Base-by-base conservation (phyloP, 2,113 vertebrate genomes). In the Scatophagus argus region DNA sequence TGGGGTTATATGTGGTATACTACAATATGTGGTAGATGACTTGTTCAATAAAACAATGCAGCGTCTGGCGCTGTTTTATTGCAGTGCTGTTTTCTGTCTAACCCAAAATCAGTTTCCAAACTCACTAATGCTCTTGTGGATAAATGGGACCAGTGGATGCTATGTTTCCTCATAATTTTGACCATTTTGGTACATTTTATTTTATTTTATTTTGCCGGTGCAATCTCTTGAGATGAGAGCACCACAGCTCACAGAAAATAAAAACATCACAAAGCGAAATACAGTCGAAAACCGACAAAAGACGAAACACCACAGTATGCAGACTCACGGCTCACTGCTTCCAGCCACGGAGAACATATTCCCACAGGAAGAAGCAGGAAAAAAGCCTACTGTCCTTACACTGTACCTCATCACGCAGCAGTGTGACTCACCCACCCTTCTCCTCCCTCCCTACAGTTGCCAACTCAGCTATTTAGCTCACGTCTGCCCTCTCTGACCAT, bases 401-500 rank as follows among this genome's bases (percentile, higher is more conserved):
- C 66, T 89, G 85, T 87, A 89, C 85, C 87, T 84, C 89, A 84
- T 88, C 83, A 79, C 77, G 77, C 77, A 88, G 84, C 84, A 82
- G 83, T 12, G 81, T 90, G 90, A 90, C 86, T 92, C 91, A 90
- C 84, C 77, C 86, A 69, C 74, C 87, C 88, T 70, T 58, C 70
- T 71, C 81, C 23, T 59, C 74, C 84, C 75, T 61, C 82, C 67
- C 82, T 84, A 83, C 85, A 85, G 78, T 77, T 91, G 90, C 91
- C 64, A 83, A 87, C 84, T 91, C 91, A 91, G 91, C 91, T 81
- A 90, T 92, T 92, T 91, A 88, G 88, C 87, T 92, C 90, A 92
- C 86, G 82, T 88, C 90, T 92, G 90, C 85, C 91, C 91, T 92
- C 88, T 90, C 82, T 89, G 88, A 89, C 88, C 88, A 89, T 81